A percentile compares a stretch with the other conserved stretches of the same genome.
Evolutionary conservation across 1,140 invertebrate species (phyloP).

Genomic region (Aphaenogaster ashmeadi): DNA sequence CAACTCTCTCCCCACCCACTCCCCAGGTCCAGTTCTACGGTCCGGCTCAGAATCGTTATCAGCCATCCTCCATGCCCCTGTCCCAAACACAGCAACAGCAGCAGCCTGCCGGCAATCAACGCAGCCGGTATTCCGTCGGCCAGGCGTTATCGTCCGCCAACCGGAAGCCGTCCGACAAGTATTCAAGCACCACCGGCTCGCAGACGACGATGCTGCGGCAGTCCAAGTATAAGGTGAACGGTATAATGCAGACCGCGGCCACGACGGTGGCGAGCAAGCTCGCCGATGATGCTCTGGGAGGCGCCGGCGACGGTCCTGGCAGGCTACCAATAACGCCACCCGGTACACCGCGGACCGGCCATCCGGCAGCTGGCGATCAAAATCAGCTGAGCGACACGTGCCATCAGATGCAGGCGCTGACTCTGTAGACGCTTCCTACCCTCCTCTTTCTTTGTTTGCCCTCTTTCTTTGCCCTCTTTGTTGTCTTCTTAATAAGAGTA

Average conservation of each 20-base stretch:
- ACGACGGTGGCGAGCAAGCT: slow-evolving; percentile 69
- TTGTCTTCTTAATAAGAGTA: slow-evolving; percentile 48
- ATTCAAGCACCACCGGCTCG: slow-evolving; percentile 54
- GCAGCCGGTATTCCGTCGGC: slow-evolving; percentile 63
- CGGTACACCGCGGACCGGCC: slow-evolving; percentile 76
- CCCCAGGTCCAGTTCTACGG: slow-evolving; percentile 84
- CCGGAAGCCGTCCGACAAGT: slow-evolving; percentile 77
- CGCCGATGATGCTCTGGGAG: slow-evolving; percentile 75
- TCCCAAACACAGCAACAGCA: slow-evolving; percentile 67
- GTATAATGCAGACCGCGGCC: slow-evolving; percentile 73
- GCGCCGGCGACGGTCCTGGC: slow-evolving; percentile 80
- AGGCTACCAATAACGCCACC: slow-evolving; percentile 83
- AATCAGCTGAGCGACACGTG: slow-evolving; percentile 83
- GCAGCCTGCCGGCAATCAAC: slow-evolving; percentile 31
- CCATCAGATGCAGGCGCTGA: slow-evolving; percentile 85
- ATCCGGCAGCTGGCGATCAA: slow-evolving; percentile 74
- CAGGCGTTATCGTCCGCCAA: slow-evolving; percentile 46
- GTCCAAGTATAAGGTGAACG: slow-evolving; percentile 84
- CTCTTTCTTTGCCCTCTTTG: slow-evolving; percentile 48
- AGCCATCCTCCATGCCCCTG: slow-evolving; percentile 67
- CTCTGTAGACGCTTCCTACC: slow-evolving; percentile 75
- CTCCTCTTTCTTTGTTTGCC: slow-evolving; percentile 43
- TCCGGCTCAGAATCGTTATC: slow-evolving; percentile 79
- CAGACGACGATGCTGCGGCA: slow-evolving; percentile 77
- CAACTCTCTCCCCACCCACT: slow-evolving; percentile 83